Conservation (phyloP, 2,888 invertebrate species). For the Xylota sylvarum region DNA sequence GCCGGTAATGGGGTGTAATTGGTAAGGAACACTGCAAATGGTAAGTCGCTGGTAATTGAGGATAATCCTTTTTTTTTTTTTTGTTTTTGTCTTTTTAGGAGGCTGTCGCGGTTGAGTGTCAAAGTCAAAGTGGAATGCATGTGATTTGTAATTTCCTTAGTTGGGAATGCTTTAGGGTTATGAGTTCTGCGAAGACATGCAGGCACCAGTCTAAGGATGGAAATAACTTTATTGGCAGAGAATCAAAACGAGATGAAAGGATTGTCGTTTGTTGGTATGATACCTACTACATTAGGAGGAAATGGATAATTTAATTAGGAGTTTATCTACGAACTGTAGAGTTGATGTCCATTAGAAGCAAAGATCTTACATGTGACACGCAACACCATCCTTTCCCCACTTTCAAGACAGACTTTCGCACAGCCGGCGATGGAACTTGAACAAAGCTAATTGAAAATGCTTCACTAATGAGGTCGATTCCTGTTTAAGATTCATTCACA, state of each 20-base stretch:
- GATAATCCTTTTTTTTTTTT: background rate
- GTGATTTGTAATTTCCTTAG: conserved; percentile 59
- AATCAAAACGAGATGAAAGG: background rate
- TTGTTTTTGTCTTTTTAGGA: too few species aligned
- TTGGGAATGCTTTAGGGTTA: conserved; percentile 13
- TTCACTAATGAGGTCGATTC: too few species aligned
- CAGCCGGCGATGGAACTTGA: too few species aligned
- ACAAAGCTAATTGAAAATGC: too few species aligned
- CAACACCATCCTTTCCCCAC: too few species aligned
- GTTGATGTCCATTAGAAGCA: too few species aligned
- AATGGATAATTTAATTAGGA: background rate
- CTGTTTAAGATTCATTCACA: too few species aligned
- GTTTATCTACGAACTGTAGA: background rate
- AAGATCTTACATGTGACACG: too few species aligned
- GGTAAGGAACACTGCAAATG: conserved; percentile 24
- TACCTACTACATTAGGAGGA: background rate
- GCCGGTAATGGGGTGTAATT: conserved; percentile 65
- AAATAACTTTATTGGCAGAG: conserved; percentile 4
- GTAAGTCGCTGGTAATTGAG: conserved; percentile 6
- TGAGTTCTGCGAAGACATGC: conserved; percentile 9
- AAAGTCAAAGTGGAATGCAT: conserved; percentile 45
- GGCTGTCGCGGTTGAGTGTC: conserved; percentile 8
- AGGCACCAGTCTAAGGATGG: conserved; percentile 13
- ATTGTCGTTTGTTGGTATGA: too few species aligned
- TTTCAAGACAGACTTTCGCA: too few species aligned